Evolutionary conservation across 2,888 invertebrate species (phyloP), one percentile per base, ranked within the genome.

Genomic region (Acutogordius australiensis): DNA sequence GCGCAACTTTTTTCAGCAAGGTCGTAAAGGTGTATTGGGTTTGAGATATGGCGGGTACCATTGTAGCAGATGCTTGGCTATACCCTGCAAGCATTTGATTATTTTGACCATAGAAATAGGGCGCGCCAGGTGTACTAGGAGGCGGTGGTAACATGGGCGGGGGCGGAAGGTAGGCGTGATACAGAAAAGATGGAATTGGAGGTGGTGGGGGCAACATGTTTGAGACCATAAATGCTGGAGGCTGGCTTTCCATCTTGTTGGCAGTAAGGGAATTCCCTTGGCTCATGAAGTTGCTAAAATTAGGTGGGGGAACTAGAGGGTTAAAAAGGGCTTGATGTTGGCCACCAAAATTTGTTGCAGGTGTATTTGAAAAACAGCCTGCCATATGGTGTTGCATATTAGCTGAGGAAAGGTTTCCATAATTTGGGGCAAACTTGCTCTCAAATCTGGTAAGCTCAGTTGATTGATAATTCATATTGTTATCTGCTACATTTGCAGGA

Each of bases 151-250:
- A 18, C 2, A 37, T 44, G 30, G 59, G 13, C 18, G 18, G 30
- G 60, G 45, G 37, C 29, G 37, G n/a, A n/a, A n/a, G n/a, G n/a
- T n/a, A n/a, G n/a, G n/a, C n/a, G n/a, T n/a, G n/a, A 18, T 37
- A 37, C 8, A 37, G 37, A 18, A 13, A 37, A 37, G 37, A 4
- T 4, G 23, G 29, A 28, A 60, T 59, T 13, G 28, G 45, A 1
- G 61, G 60, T 4, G 59, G 45, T 45, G 57, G 61, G 30, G 63
- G 62, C 2, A 13, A 59, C 28, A 60, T 30, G 37, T 61, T 60
- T 60, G 30, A 23, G 61, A 60, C 18, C 18, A 37, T 13, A 37
- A 37, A 37, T 8, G 37, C 8, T 13, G 37, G 37, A n/a, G n/a
- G n/a, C n/a, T n/a, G n/a, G n/a, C n/a, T n/a, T n/a, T n/a, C n/a